Percentiles rank a stretch among this genome's conserved stretches.
Conservation (phyloP, 2,797 vertebrate genomes). For the Intellagama lesueurii region DNA sequence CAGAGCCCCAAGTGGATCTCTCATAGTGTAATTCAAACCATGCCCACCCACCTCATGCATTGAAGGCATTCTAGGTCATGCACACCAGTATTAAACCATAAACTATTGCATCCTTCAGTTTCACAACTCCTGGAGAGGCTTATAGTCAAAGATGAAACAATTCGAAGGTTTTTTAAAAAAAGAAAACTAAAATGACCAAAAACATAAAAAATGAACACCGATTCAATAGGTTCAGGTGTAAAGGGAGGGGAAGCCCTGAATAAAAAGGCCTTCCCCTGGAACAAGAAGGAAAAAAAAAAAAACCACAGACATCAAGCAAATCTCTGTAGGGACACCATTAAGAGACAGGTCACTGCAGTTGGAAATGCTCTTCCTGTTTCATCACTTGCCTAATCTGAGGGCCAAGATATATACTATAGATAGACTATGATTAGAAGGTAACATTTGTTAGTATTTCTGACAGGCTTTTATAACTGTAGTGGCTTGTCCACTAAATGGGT, state of each 20-base stretch:
- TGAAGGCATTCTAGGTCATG: no score
- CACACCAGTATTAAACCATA: no score
- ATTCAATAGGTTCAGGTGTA: background rate
- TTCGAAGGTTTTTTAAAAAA: background rate
- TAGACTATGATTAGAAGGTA: background rate
- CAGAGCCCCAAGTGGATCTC: no score
- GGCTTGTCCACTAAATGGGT: no score
- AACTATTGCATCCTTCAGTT: no score
- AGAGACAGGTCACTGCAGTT: background rate
- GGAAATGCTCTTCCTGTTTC: background rate
- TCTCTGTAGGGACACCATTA: background rate
- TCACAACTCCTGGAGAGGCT: no score
- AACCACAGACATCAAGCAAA: background rate
- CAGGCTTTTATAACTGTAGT: background rate
- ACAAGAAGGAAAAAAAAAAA: background rate
- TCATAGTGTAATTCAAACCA: no score
- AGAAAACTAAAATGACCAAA: background rate
- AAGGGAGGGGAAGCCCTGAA: background rate
- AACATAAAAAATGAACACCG: background rate
- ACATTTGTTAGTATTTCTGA: background rate
- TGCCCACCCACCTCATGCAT: no score
- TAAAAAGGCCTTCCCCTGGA: background rate
- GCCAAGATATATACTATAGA: background rate
- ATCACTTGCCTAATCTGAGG: background rate
- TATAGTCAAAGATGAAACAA: background rate